Base-by-base conservation (phyloP, 2,888 invertebrate genomes). In the Sclerodermus sp. region DNA sequence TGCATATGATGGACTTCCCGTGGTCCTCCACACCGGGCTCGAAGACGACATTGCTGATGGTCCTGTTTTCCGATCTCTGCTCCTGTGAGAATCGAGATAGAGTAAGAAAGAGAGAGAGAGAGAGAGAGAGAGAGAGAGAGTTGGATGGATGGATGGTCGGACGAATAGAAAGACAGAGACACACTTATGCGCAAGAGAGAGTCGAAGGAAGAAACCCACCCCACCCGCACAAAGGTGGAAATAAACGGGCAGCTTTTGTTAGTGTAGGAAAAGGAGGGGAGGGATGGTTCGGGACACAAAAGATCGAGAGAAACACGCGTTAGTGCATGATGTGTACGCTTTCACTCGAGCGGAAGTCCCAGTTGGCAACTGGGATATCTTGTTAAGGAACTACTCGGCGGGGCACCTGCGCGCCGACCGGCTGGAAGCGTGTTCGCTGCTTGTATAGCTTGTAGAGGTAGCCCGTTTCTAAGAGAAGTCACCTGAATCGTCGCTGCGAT, bases 1-100 rank as follows among this genome's bases (percentile, higher is more conserved):
- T 85, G 80, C 94, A 94, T 54, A 89, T 90, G 82, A 94, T 87
- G 67, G 87, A 85, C 82, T 92, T 92, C 67, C 91, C 91, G 81
- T 93, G 91, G 80, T 94, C 93, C 74, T 92, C 92, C 64, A 91
- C 87, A 50, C 90, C 89, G 49, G 93, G 93, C 70, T 90, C 89
- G 82, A 93, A 93, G 79, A 88, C 90, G 80, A 94, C 83, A 78
- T 89, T 89, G 74, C 93, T 93, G 73, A 89, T 85, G 59, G 93
- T 93, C 67, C 89, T 83, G 79, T 93, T 93, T 73, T 90, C 90
- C 31, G 87, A 84, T 57, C 87, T 84, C 74, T 90, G 90, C 80
- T 90, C 90, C 91, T 91, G 82, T 9, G 73, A 76, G 46, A 42
- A 50, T 34, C 46, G 15, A 30, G n/a, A 39, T 30, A 40, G 36